phyloP scores from a whole-genome alignment of 2,888 invertebrate genomes.

The Leistus spinibarbis region DNA sequence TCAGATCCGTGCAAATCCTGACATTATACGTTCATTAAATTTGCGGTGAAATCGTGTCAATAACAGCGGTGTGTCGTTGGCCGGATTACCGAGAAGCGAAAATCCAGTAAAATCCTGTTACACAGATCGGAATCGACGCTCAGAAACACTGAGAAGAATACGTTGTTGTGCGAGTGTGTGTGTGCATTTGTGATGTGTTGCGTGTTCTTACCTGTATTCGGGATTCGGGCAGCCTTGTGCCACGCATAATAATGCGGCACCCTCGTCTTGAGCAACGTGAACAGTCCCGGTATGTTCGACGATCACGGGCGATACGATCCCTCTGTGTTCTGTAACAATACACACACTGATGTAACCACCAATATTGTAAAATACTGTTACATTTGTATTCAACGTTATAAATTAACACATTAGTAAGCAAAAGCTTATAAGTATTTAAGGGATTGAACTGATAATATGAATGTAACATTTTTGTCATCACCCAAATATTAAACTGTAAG shows the following conservation, averaged over 20 bases:
- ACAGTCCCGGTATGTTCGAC: constrained; percentile 74
- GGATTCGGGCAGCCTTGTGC: constrained; percentile 81
- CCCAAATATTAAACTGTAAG: no score
- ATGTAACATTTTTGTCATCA: no score
- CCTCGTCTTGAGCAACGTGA: constrained; percentile 74
- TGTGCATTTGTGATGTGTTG: not conserved
- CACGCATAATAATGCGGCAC: constrained; percentile 76
- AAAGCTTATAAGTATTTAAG: no score
- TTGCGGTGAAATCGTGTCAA: constrained; percentile 27
- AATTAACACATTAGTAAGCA: no score
- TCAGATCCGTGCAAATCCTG: constrained; percentile 9
- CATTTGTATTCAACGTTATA: no score
- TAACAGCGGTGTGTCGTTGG: constrained; percentile 13
- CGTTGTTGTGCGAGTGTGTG: not conserved
- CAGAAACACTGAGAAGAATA: constrained; percentile 7
- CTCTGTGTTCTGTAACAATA: constrained; percentile 68
- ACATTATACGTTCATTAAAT: constrained; percentile 31
- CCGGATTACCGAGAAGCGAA: constrained; percentile 26
- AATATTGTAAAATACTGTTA: not conserved
- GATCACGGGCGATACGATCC: constrained; percentile 73
- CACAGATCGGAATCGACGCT: constrained; percentile 11
- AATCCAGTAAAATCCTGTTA: constrained; percentile 36
- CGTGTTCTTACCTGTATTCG: constrained; percentile 68
- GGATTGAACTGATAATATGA: no score
- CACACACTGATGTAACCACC: not conserved